These are phyloP conservation scores for Chaetophractus vellerosus DNA, from an alignment of 2,797 vertebrate species.

Conservation along the genomic window DNA sequence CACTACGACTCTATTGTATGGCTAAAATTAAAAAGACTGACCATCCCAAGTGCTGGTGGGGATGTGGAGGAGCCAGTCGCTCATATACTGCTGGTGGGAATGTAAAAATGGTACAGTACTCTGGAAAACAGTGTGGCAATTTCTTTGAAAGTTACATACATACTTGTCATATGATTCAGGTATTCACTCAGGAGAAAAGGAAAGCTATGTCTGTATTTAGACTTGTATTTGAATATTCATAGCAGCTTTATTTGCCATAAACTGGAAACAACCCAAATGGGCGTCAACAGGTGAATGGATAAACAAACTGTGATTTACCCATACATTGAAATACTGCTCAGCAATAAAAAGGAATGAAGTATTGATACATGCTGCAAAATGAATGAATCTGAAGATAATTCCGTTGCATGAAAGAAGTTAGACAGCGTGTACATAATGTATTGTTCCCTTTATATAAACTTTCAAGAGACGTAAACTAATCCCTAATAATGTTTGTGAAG, in stretches of 20 bases:
- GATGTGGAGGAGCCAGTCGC: neutral
- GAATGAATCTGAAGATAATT: neutral
- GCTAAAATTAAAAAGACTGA: neutral
- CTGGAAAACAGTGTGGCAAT: neutral
- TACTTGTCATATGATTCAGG: neutral
- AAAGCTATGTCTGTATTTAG: neutral
- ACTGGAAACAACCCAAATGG: neutral
- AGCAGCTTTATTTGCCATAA: neutral
- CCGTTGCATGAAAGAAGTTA: neutral
- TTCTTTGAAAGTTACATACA: neutral
- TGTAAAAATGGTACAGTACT: neutral
- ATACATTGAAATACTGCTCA: neutral
- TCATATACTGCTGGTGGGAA: neutral
- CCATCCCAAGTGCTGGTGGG: neutral
- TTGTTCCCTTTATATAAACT: conserved; percentile 2
- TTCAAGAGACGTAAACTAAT: neutral
- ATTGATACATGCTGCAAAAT: neutral
- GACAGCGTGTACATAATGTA: neutral
- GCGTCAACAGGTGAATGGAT: neutral
- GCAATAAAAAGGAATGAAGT: neutral
- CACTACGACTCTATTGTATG: neutral
- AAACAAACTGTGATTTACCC: neutral
- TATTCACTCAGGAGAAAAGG: neutral
- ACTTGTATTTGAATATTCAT: neutral
- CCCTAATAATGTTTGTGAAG: neutral